Evolutionary conservation across 1,140 invertebrate species (phyloP).

Genomic region (Cydia splendana): DNA sequence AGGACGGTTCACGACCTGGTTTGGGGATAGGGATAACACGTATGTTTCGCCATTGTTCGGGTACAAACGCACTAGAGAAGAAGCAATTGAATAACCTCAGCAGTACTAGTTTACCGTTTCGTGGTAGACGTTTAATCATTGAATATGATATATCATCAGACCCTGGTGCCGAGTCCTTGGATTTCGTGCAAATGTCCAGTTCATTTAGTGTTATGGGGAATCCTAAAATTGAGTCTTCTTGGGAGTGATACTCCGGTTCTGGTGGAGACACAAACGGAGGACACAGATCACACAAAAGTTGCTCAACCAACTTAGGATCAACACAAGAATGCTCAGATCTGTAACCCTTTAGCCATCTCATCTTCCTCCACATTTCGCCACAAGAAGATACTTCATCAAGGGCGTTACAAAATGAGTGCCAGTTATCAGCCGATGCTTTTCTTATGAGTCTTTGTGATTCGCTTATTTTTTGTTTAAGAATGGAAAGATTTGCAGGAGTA

Average conservation of each 20-base stretch:
- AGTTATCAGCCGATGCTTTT: slow-evolving; percentile 13
- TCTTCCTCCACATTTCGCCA: slow-evolving; percentile 40
- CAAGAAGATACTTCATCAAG: slow-evolving; percentile 32
- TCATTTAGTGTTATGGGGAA: slow-evolving; percentile 30
- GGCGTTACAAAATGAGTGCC: slow-evolving; percentile 33
- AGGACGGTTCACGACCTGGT: slow-evolving; percentile 40
- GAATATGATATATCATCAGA: slow-evolving; percentile 40
- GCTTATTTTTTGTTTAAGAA: slow-evolving; percentile 32
- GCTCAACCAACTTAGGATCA: slow-evolving; percentile 13
- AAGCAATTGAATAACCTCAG: slow-evolving; percentile 39
- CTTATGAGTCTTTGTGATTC: slow-evolving; percentile 26
- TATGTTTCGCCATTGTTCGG: slow-evolving; percentile 53
- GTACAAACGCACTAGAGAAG: slow-evolving; percentile 36
- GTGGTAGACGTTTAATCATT: slow-evolving; percentile 39
- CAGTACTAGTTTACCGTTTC: slow-evolving; percentile 31
- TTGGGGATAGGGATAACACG: slow-evolving; percentile 54
- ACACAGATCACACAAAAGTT: slow-evolving; percentile 33
- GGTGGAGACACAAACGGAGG: slow-evolving; percentile 36
- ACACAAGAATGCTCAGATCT: neutral
- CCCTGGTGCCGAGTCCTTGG: slow-evolving; percentile 38
- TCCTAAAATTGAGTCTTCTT: slow-evolving; percentile 28
- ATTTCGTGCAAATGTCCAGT: slow-evolving; percentile 38
- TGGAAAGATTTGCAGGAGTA: slow-evolving; percentile 33
- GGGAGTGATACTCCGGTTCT: slow-evolving; percentile 30
- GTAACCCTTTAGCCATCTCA: slow-evolving; percentile 45